Percentiles rank a stretch among this genome's conserved stretches.
These are phyloP conservation scores for Mesitornis unicolor DNA, from an alignment of 2,113 vertebrate genomes.

Conservation along the genomic window DNA sequence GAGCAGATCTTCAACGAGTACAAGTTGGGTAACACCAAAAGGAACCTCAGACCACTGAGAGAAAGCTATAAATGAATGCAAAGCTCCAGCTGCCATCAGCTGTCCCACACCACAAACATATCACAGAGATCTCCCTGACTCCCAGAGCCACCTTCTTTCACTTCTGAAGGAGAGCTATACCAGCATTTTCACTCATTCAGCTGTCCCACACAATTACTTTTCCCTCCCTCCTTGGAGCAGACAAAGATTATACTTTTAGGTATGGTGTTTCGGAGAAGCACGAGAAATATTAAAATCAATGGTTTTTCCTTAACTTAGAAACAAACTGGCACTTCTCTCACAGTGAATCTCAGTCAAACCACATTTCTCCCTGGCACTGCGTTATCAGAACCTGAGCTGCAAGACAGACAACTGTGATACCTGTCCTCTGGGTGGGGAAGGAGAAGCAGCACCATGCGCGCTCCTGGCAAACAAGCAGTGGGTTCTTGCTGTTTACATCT, in stretches of 20 bases:
- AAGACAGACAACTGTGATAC: accelerated
- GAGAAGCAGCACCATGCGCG: neutral
- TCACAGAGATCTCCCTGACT: neutral
- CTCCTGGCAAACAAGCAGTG: neutral
- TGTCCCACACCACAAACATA: neutral
- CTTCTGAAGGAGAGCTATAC: neutral
- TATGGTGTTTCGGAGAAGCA: neutral
- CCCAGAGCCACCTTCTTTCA: neutral
- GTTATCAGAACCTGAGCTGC: neutral
- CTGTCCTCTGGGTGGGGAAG: neutral
- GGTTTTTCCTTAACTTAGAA: neutral
- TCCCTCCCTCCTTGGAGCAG: neutral
- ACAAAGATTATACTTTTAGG: neutral
- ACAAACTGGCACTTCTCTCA: neutral
- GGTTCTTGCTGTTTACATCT: neutral
- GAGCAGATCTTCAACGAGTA: neutral
- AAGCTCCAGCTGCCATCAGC: neutral
- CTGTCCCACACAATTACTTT: neutral
- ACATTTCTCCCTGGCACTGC: neutral
- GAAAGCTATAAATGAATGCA: neutral
- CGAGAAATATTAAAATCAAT: neutral
- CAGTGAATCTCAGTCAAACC: neutral
- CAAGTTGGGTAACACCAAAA: neutral
- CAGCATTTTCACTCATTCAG: neutral
- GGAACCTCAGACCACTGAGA: neutral